A percentile compares a stretch with the other conserved stretches of the same genome.
Evolutionary conservation across 2,797 vertebrate genomes (phyloP).

Genomic region (Graptemys geographica): DNA sequence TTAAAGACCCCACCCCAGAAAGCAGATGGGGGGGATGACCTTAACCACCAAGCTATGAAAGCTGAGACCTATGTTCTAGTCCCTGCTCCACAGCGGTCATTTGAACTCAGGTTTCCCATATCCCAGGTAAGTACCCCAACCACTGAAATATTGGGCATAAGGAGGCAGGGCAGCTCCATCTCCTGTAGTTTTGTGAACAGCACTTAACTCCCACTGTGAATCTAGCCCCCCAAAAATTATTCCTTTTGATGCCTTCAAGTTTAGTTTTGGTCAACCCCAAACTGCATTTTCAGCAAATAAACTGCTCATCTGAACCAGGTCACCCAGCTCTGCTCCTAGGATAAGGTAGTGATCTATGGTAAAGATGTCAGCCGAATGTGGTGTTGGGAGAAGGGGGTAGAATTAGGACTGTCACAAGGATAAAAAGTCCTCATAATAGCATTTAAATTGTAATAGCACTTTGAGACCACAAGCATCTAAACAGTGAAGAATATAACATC

Average conservation of each 20-base stretch:
- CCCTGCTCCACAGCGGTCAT: not conserved
- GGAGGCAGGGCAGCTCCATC: not conserved
- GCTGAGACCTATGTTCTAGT: too few relatives aligned
- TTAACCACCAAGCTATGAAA: too few relatives aligned
- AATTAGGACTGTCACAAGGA: not conserved
- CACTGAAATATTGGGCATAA: not conserved
- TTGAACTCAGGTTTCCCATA: not conserved
- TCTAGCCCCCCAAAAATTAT: not conserved
- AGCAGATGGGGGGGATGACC: too few relatives aligned
- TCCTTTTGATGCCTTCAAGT: not conserved
- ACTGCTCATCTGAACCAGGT: too few relatives aligned
- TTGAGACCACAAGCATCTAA: too few relatives aligned
- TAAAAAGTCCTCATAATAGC: too few relatives aligned
- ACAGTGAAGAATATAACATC: too few relatives aligned
- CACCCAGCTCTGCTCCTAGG: too few relatives aligned
- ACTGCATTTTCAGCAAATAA: not conserved
- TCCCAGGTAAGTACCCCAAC: not conserved
- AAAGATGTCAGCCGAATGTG: too few relatives aligned
- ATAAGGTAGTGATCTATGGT: not conserved
- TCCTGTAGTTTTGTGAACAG: not conserved
- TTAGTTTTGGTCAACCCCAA: not conserved
- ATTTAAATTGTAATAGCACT: too few relatives aligned
- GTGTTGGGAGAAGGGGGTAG: too few relatives aligned
- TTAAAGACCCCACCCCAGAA: not conserved
- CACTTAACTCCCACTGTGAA: not conserved